Conservation (phyloP, 2,113 vertebrate genomes). For the Oncorhynchus keta region DNA sequence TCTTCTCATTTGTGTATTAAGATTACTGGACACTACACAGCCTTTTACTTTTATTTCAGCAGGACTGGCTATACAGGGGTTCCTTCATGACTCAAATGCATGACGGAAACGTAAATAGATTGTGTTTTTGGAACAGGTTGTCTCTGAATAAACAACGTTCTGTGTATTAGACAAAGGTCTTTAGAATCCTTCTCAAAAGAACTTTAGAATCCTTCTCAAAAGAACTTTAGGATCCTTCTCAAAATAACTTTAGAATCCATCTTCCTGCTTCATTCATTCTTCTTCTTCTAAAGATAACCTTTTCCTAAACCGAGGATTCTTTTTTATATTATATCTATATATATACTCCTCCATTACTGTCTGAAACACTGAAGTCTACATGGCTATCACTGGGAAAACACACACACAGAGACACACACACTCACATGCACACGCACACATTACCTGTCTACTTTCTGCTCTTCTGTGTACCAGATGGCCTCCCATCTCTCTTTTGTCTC, state of each 20-base stretch:
- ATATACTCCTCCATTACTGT: conserved; percentile 62
- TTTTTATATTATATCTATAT: conserved; percentile 57
- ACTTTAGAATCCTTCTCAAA: conserved; percentile 29
- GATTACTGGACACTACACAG: too few relatives aligned
- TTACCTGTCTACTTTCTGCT: conserved; percentile 41
- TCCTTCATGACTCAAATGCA: too few relatives aligned
- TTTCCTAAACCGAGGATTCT: neutral
- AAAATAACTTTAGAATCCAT: neutral
- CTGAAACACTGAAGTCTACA: conserved; percentile 24
- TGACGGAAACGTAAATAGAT: neutral
- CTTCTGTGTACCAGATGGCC: conserved; percentile 59
- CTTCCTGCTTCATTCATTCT: neutral
- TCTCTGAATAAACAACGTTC: conserved; percentile 38
- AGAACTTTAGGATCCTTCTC: neutral
- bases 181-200: conserved; percentile 20
- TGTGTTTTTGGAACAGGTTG: conserved; percentile 25
- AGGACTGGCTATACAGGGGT: neutral
- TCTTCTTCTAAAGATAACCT: too few relatives aligned
- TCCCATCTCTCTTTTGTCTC: conserved; percentile 51
- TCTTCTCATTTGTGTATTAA: too few relatives aligned
- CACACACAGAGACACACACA: too few relatives aligned
- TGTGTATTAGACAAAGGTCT: conserved; percentile 40
- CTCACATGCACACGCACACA: too few relatives aligned
- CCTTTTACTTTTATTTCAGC: neutral
- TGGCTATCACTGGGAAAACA: neutral